Base-by-base conservation (phyloP, 2,113 vertebrate species). In the Herpetotheres cachinnans region DNA sequence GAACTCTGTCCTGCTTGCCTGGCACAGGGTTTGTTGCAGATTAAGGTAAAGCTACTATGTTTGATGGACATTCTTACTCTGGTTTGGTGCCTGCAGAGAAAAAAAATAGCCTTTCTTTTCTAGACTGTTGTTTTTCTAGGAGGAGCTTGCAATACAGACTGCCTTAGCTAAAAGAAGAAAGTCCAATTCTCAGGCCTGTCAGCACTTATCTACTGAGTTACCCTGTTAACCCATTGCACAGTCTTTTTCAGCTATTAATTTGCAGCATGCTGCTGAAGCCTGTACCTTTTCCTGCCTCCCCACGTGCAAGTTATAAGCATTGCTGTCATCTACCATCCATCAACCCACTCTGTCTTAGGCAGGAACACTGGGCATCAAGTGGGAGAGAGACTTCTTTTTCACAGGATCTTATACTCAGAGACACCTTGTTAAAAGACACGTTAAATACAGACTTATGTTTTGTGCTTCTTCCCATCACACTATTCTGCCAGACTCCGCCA, bases 271-370 rank as follows among this genome's bases (percentile, higher is more conserved):
- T 92, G 63, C 11, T 46, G 52, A 40, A 82, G 58, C 7, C 63
- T 56, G 27, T 46, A 55, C 25, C 27, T 52, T 69, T 58, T 69
- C 42, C 18, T 61, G 36, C 46, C 32, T 82, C 40, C 32, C 14
- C 11, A 29, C 0, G 0, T 81, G 32, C 19, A 79, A 82, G 42
- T 34, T 74, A 38, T 22, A 67, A 59, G 38, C 30, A 40, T 19
- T 47, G 12, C 29, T 47, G 32, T 26, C n/a, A 78, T 52, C 42
- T 78, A n/a, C 46, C 32, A 55, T 63, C 38, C n/a, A 27, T 72
- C 47, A 59, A 0, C 18, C 27, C 1, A 0, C 40, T 42, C 32
- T n/a, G 50, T n/a, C 8, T 25, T 50, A 72, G n/a, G 58, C 22
- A 79, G 61, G 52, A 79, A 32, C 26, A 42, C 5, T 2, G 10